These are phyloP conservation scores for Diabrotica undecimpunctata DNA, from an alignment of 1,140 invertebrate genomes.

Conservation along the genomic window DNA sequence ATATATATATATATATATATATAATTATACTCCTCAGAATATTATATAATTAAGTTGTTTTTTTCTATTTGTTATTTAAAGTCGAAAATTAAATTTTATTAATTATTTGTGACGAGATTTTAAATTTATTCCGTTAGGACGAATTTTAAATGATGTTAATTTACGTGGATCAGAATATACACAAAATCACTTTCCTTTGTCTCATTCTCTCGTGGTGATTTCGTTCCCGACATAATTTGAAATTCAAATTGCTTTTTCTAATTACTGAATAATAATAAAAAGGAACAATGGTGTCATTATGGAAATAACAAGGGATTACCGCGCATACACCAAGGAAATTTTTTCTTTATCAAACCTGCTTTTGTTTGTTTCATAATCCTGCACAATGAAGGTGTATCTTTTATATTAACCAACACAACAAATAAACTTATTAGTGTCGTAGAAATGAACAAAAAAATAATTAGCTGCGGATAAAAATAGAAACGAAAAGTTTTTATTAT, in stretches of 20 bases:
- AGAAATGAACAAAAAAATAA: no score
- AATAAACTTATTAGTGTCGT: no score
- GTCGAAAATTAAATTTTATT: not conserved
- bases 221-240: slow-evolving; percentile 2
- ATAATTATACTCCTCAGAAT: no score
- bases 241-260: slow-evolving; percentile 3
- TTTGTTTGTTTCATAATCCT: not conserved
- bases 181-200: slow-evolving; percentile 2
- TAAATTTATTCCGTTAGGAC: not conserved
- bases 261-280: slow-evolving; percentile 3
- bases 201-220: not conserved
- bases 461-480: no score
- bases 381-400: not conserved
- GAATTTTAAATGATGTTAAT: not conserved
- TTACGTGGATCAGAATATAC: not conserved
- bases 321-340: not conserved
- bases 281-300: slow-evolving; percentile 1
- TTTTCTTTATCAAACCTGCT: not conserved
- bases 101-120: not conserved
- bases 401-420: no score
- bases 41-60: no score
- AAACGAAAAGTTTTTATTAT: no score
- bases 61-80: no score
- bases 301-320: not conserved
- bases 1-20: no score